Evolutionary conservation across 2,113 vertebrate genomes (phyloP), one percentile per base, ranked within the genome.

Genomic region (Leucopsar rothschildi): DNA sequence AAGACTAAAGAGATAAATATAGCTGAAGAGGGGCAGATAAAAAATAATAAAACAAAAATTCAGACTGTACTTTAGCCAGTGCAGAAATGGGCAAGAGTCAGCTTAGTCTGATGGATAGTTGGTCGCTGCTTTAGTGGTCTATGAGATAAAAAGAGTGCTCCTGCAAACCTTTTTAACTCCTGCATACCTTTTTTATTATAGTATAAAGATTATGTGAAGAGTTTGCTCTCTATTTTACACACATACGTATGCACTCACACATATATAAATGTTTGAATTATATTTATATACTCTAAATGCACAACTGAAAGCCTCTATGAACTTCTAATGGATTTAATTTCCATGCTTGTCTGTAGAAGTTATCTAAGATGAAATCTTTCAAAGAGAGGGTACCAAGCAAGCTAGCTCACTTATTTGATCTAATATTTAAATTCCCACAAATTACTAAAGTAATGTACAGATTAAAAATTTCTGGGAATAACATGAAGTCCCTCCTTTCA

Each of bases 51-150:
- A 55, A 23, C 0, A 2, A 70, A 73, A 53, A 37, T 53, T 49
- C 44, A 66, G n/a, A 70, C 10, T 1, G 0, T 6, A 21, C 2
- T 66, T 82, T 20, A 52, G 53, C 61, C 12, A 56, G 31, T 14
- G 63, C 4, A 90, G 52, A 45, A 75, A 28, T 13, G 4, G 33
- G 5, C 29, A 59, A n/a, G 15, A 49, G 24, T 55, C 37, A 60
- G 1, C 27, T 77, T 21, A 63, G 5, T n/a, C 33, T 60, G 28
- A 45, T 5, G 5, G 1, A 37, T 17, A 66, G 53, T 0, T 35
- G 5, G 17, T 37, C 12, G 16, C 22, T 39, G 6, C 12, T 90
- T 40, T 45, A 24, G 22, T 18, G 4, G 18, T 45, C 53, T 22
- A 0, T 13, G 29, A 73, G 14, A 53, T 37, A n/a, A 75, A 42